A percentile compares a stretch with the other conserved stretches of the same genome.
These are phyloP conservation scores for Spongia lamella DNA, from an alignment of 37 sponge, comb jelly and placozoan species.

Conservation along the genomic window DNA sequence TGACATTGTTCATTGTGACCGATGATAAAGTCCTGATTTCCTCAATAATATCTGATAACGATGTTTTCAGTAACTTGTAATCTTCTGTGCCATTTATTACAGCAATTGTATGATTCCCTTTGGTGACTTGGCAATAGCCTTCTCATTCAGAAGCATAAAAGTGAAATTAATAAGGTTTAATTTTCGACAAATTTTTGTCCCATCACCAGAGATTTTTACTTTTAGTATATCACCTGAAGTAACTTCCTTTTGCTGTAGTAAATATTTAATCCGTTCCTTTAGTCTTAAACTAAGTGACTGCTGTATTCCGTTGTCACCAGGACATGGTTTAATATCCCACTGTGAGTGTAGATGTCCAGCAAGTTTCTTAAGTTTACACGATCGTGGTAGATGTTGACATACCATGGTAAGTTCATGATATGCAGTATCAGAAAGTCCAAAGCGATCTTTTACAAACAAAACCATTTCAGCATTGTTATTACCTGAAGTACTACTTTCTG, in stretches of 20 bases:
- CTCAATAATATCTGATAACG: constrained; percentile 9
- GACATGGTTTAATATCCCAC: background rate
- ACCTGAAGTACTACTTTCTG: too few relatives aligned
- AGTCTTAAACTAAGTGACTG: background rate
- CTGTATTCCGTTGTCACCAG: background rate
- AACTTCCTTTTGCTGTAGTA: background rate
- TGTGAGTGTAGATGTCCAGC: background rate
- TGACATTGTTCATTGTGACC: background rate
- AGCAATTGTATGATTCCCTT: constrained; percentile 53
- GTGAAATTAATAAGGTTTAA: constrained; percentile 25
- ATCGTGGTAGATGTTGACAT: background rate
- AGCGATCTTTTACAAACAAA: background rate
- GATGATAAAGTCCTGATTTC: constrained; percentile 3
- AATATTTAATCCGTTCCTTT: background rate
- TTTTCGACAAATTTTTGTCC: constrained; percentile 29
- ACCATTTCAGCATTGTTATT: too few relatives aligned
- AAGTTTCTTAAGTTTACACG: background rate
- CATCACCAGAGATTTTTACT: constrained; percentile 48
- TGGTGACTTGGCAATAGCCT: background rate
- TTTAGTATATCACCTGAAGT: background rate
- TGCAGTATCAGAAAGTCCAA: background rate
- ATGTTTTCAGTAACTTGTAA: constrained; percentile 1
- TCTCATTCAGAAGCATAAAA: constrained; percentile 36
- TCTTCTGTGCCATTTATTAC: constrained; percentile 29
- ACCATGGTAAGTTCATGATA: constrained; percentile 1